phyloP scores from a whole-genome alignment of 2,888 invertebrate genomes.

The Polydrusus tereticollis region DNA sequence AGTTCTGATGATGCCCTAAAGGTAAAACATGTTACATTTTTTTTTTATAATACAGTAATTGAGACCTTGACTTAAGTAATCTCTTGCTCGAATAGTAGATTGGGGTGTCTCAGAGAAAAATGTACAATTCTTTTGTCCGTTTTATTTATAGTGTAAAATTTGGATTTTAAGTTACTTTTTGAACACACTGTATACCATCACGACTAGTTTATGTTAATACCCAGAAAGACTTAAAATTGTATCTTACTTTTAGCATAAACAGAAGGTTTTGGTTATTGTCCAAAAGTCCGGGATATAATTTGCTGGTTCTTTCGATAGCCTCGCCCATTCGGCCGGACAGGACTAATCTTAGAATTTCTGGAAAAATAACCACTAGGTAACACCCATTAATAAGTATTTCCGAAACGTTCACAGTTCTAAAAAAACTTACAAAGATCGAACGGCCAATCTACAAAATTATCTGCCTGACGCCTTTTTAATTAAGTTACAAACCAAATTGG shows the following conservation, averaged over 20 bases:
- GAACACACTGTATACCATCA: not conserved
- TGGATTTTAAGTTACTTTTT: no score
- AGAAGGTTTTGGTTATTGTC: slow-evolving; percentile 91
- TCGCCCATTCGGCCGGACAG: slow-evolving; percentile 95
- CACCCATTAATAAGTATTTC: slow-evolving; percentile 22
- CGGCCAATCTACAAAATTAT: not conserved
- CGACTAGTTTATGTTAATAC: no score
- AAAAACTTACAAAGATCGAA: not conserved
- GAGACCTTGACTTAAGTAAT: no score
- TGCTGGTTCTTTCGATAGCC: slow-evolving; percentile 91
- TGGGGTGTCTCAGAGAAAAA: no score
- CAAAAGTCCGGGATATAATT: slow-evolving; percentile 92
- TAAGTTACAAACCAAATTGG: not conserved
- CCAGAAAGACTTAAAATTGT: not conserved
- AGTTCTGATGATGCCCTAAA: no score
- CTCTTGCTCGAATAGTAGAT: no score
- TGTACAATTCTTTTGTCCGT: no score
- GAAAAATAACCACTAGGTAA: slow-evolving; percentile 54
- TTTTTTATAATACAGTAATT: no score
- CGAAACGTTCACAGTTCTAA: slow-evolving; percentile 4
- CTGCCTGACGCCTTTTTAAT: not conserved
- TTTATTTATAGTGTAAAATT: no score
- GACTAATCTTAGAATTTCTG: slow-evolving; percentile 94
- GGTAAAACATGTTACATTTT: no score
- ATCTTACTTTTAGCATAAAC: slow-evolving; percentile 84